Evolutionary conservation across 1,140 invertebrate species (phyloP).

Genomic region (Drosophila lowei): DNA sequence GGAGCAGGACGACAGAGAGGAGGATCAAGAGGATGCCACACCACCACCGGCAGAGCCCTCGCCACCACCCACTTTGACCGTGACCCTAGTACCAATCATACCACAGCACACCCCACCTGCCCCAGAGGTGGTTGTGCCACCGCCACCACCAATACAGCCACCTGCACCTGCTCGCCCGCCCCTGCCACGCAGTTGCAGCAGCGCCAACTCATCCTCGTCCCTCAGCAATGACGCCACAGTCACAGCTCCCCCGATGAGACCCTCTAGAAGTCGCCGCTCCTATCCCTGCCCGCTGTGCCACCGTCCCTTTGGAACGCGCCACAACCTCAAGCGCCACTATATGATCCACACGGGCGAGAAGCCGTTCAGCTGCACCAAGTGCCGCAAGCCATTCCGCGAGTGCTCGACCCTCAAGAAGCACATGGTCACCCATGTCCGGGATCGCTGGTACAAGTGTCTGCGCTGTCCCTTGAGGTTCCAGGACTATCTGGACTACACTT

Average conservation of each 20-base stretch:
- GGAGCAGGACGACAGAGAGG: constrained; percentile 8
- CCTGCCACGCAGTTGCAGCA: constrained; percentile 55
- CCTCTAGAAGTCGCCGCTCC: constrained; percentile 34
- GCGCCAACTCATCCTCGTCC: constrained; percentile 69
- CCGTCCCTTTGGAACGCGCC: constrained; percentile 78
- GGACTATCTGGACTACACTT: constrained; percentile 70
- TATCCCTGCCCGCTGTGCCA: constrained; percentile 74
- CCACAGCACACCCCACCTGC: constrained; percentile 1
- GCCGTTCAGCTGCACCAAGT: constrained; percentile 75
- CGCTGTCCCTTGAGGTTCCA: constrained; percentile 65
- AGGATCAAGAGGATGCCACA: constrained; percentile 9
- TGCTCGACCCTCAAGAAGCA: constrained; percentile 78
- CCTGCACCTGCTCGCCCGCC: constrained; percentile 31
- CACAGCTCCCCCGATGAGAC: constrained; percentile 3
- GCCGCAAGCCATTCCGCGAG: constrained; percentile 78
- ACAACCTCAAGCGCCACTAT: constrained; percentile 79
- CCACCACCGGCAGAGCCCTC: not conserved
- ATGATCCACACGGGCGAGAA: constrained; percentile 82
- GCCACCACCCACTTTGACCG: constrained; percentile 32
- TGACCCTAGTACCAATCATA: constrained; percentile 43
- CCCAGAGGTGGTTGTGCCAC: constrained; percentile 11
- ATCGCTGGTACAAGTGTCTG: constrained; percentile 77
- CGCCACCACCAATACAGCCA: constrained; percentile 9
- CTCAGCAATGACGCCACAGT: constrained; percentile 53
- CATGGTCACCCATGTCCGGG: constrained; percentile 74